Conservation (phyloP, 2,113 vertebrate genomes). For the Orycteropus afer region DNA sequence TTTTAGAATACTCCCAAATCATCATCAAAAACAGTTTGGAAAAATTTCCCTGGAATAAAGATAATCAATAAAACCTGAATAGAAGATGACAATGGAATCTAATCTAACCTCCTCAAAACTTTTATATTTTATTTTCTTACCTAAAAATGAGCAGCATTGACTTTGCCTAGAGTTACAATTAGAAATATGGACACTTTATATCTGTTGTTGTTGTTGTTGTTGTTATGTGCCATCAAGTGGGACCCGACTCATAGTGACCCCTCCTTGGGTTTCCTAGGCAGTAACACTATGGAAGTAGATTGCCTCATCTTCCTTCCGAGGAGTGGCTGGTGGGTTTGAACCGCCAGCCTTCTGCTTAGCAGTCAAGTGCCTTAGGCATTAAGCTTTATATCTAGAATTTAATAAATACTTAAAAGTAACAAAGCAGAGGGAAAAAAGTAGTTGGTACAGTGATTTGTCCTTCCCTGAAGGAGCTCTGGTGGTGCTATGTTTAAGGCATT, state of each 20-base stretch:
- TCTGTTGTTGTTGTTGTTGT: no score
- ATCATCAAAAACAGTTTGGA: not conserved
- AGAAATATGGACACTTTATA: not conserved
- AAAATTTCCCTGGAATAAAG: not conserved
- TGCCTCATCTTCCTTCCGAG: no score
- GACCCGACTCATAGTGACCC: no score
- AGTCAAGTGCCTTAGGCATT: no score
- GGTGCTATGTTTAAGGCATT: no score
- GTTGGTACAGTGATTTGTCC: not conserved
- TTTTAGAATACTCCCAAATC: not conserved
- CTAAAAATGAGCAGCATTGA: not conserved
- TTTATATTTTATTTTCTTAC: not conserved
- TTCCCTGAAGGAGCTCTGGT: not conserved
- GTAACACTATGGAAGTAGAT: no score
- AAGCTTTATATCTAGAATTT: not conserved
- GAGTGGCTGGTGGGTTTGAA: no score
- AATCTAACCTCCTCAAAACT: not conserved
- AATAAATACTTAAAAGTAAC: not conserved
- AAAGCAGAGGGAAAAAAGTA: not conserved
- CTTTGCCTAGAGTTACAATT: not conserved
- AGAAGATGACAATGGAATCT: not conserved
- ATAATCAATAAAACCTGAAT: slow-evolving; percentile 3
- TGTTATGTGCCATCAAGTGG: no score
- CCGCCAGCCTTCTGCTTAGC: no score
- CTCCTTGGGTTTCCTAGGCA: no score